These are phyloP conservation scores for Forbesichthys papilliferus DNA, from an alignment of 2,113 vertebrate genomes.

Conservation along the genomic window DNA sequence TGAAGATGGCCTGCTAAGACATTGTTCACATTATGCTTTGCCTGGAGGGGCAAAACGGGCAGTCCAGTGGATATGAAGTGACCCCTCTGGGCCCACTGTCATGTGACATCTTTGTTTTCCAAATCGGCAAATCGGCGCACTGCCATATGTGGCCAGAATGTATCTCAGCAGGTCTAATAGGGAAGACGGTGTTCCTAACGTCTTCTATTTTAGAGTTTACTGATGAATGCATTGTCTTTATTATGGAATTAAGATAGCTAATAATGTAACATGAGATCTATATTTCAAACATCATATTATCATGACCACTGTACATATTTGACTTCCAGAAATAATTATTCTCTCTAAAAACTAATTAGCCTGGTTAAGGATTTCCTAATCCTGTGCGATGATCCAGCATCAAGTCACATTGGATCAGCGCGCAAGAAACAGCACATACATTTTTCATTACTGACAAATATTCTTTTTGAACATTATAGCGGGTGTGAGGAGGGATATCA, in stretches of 20 bases:
- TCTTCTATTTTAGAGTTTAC: constrained; percentile 11
- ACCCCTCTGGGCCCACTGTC: constrained; percentile 51
- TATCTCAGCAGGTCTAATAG: constrained; percentile 5
- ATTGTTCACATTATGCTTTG: constrained; percentile 53
- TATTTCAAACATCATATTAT: constrained; percentile 8
- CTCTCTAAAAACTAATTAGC: not conserved
- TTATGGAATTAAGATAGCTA: too few relatives aligned
- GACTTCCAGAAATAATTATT: constrained; percentile 21
- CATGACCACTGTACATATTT: not conserved
- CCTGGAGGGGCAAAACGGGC: constrained; percentile 34
- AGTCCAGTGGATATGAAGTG: constrained; percentile 55
- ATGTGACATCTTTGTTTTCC: constrained; percentile 66
- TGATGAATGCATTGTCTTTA: too few relatives aligned
- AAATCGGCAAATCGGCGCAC: constrained; percentile 11
- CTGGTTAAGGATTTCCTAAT: too few relatives aligned
- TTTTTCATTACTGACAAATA: constrained; percentile 19
- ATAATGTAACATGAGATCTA: not conserved
- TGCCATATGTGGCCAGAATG: constrained; percentile 16
- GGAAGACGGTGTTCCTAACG: constrained; percentile 5
- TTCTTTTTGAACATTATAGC: constrained; percentile 11
- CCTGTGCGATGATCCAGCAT: constrained; percentile 18
- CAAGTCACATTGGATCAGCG: constrained; percentile 44
- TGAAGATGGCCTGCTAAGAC: constrained; percentile 50
- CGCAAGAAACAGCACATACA: constrained; percentile 31
- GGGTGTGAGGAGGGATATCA: constrained; percentile 28